phyloP scores from a whole-genome alignment of 2,113 vertebrate species.

The Epinephelus fuscoguttatus region DNA sequence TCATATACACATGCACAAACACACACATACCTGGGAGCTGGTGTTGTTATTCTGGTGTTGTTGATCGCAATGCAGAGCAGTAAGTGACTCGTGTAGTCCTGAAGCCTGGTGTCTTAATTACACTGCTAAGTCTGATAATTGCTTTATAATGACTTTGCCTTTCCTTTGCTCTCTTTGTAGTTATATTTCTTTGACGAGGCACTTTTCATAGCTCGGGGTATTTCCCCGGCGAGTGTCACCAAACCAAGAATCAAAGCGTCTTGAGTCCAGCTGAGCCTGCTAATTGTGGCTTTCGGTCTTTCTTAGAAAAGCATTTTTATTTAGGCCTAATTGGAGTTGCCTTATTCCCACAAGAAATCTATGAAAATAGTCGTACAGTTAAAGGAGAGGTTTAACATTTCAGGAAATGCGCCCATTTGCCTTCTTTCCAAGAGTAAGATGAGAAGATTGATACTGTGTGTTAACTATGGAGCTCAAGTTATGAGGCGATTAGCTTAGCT shows the following conservation, averaged over 20 bases:
- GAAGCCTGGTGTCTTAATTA: constrained; percentile 50
- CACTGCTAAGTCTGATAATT: constrained; percentile 48
- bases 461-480: background rate
- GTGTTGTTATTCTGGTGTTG: background rate
- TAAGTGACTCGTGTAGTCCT: constrained; percentile 26
- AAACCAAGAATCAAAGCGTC: constrained; percentile 18
- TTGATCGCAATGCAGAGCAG: constrained; percentile 19
- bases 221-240: constrained; percentile 2
- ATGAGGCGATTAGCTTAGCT: background rate
- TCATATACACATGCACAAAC: background rate
- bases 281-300: background rate
- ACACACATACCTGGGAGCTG: constrained; percentile 12
- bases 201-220: constrained; percentile 18
- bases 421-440: background rate
- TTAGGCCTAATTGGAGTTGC: background rate
- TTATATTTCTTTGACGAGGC: constrained; percentile 35
- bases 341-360: background rate
- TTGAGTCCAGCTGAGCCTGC: background rate
- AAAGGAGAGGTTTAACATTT: background rate
- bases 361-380: background rate
- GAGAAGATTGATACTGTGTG: background rate
- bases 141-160: constrained; percentile 57
- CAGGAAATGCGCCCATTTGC: background rate
- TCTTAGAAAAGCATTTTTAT: background rate
- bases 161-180: constrained; percentile 10